These are phyloP conservation scores for Bergia puertoricense DNA, from an alignment of 92 coral and sea anemone genomes.

Conservation along the genomic window DNA sequence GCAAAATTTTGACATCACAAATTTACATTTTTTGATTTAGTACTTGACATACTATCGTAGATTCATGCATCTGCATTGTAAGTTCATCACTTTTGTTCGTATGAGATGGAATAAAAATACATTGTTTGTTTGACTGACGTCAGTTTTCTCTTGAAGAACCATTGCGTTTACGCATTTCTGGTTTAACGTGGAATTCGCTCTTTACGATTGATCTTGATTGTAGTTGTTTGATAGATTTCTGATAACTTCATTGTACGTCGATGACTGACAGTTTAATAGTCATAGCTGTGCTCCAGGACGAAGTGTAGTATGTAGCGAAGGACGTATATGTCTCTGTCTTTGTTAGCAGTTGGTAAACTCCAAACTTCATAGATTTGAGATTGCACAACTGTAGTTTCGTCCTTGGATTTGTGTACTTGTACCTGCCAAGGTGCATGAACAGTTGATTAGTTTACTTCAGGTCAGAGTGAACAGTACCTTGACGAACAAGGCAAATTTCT, in stretches of 20 bases:
- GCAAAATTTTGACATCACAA: too few species aligned
- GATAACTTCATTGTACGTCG: neutral
- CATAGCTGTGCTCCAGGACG: neutral
- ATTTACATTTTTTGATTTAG: neutral
- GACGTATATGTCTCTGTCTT: neutral
- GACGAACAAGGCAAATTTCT: neutral
- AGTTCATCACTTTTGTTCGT: constrained; percentile 4
- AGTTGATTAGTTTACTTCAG: constrained; percentile 9
- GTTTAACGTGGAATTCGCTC: neutral
- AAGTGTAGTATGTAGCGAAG: constrained; percentile 10
- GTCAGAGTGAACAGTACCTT: neutral
- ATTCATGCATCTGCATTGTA: neutral
- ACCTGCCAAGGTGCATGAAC: constrained; percentile 8
- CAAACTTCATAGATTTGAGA: constrained; percentile 4
- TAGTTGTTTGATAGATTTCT: constrained; percentile 2
- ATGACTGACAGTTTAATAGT: constrained; percentile 2
- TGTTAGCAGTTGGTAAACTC: constrained; percentile 2
- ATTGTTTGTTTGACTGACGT: constrained; percentile 4
- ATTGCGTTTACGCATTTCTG: neutral
- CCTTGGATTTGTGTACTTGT: neutral
- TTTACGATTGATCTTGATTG: constrained; percentile 1
- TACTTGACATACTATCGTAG: neutral
- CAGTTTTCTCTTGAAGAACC: constrained; percentile 5
- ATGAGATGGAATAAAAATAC: neutral
- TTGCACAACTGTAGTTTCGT: neutral